Evolutionary conservation across 2,113 vertebrate species (phyloP).

Genomic region (Ptyas mucosa): DNA sequence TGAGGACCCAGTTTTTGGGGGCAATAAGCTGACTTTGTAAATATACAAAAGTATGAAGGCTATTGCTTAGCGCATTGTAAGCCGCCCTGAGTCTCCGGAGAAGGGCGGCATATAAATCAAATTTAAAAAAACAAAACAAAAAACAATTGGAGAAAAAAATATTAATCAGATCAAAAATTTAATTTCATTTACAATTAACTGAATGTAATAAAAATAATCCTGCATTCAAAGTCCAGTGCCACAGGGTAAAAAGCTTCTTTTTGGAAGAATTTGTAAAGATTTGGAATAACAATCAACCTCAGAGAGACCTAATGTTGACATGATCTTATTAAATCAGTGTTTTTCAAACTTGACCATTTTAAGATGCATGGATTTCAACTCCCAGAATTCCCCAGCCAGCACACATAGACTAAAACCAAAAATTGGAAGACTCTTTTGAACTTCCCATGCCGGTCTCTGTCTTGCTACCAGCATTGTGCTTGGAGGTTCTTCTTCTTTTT

Average conservation of each 20-base stretch:
- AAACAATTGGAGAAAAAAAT: not conserved
- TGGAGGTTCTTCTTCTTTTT: slow-evolving; percentile 20
- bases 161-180: not conserved
- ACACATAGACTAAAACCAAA: not conserved
- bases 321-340: not conserved
- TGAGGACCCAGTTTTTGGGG: too few relatives aligned
- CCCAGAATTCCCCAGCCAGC: not conserved
- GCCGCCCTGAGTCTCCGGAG: too few relatives aligned
- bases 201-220: not conserved
- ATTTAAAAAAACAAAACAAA: too few relatives aligned
- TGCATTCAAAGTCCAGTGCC: not conserved
- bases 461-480: slow-evolving; percentile 28
- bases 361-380: not conserved
- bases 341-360: not conserved
- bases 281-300: not conserved
- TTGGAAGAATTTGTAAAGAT: not conserved
- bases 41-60: too few relatives aligned
- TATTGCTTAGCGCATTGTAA: too few relatives aligned
- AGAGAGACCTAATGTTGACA: not conserved
- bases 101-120: too few relatives aligned
- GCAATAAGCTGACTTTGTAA: too few relatives aligned
- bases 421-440: not conserved
- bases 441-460: slow-evolving; percentile 3
- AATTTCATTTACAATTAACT: not conserved
- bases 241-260: not conserved